Base-by-base conservation (phyloP, 2,113 vertebrate species). In the Romanogobio albipinnatus region DNA sequence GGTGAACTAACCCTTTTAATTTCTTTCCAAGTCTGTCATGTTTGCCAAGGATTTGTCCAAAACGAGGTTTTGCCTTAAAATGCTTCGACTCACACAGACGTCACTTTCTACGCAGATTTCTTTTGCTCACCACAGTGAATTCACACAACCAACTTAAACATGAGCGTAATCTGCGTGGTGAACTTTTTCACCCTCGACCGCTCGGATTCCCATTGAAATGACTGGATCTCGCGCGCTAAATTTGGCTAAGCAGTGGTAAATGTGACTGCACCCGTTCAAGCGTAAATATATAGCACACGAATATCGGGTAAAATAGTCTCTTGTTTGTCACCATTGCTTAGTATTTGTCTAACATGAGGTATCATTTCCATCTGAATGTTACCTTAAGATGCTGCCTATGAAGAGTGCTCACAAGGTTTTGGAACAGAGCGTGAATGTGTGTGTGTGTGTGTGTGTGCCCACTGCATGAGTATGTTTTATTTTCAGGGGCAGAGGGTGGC, bases 401-500 rank as follows among this genome's bases (percentile, higher is more conserved):
- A 24, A 56, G 43, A 29, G 17, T 15, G 19, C 10, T 68, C 62
- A 36, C 49, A 71, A 39, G 64, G 80, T 71, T 71, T 43, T 82
- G 80, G 29, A 71, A 82, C 64, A 24, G 51, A n/a, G 64, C 45
- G 39, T 74, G 58, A 22, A 58, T 43, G 49, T 75, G 10, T 61
- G 76, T 22, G 11, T 47, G 26, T 22, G 76, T 22, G 11, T 47
- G 26, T 22, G 9, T 74, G 22, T 0, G 39, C 22, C 17, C 58
- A 70, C 17, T 26, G 17, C 59, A 36, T 24, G 73, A 61, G 22
- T 26, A 58, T 51, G 53, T 64, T 64, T 19, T 43, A 85, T 68
- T 39, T 24, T 64, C 3, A 82, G 49, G 8, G 11, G 71, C 39
- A 14, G 15, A 70, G 64, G 53, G 62, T 85, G 84, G 58, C 84